Evolutionary conservation across 2,888 invertebrate species (phyloP).

Genomic region (Tenodera sinensis): DNA sequence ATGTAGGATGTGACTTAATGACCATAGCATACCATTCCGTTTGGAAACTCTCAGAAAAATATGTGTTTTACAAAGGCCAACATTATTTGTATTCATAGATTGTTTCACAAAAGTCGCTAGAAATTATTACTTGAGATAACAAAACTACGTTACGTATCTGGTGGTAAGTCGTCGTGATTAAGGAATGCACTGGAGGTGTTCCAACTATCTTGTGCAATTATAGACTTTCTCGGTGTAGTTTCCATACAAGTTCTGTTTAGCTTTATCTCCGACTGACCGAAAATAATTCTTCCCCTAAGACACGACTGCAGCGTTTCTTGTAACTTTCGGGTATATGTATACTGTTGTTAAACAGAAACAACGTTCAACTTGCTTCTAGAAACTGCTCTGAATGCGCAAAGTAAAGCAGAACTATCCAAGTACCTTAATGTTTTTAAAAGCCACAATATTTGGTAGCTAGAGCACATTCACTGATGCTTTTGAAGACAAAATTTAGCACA

Average conservation of each 20-base stretch:
- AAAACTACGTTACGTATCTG: neutral
- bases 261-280: neutral
- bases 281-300: neutral
- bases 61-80: neutral
- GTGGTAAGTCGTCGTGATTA: neutral
- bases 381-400: neutral
- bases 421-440: too few relatives aligned
- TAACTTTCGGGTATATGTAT: neutral
- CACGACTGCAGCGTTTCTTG: neutral
- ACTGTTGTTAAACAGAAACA: neutral
- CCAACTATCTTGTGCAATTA: too few relatives aligned
- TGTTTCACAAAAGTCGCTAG: neutral
- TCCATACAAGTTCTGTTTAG: neutral
- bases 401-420: too few relatives aligned
- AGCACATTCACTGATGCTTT: too few relatives aligned
- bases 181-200: neutral
- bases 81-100: neutral
- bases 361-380: neutral
- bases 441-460: too few relatives aligned
- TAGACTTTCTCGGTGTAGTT: neutral
- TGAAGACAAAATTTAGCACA: too few relatives aligned
- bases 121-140: neutral
- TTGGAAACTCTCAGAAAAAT: too few relatives aligned
- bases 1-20: too few relatives aligned
- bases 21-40: too few relatives aligned